These are phyloP conservation scores for Hedychridium roseum DNA, from an alignment of 2,888 invertebrate species.

Conservation along the genomic window DNA sequence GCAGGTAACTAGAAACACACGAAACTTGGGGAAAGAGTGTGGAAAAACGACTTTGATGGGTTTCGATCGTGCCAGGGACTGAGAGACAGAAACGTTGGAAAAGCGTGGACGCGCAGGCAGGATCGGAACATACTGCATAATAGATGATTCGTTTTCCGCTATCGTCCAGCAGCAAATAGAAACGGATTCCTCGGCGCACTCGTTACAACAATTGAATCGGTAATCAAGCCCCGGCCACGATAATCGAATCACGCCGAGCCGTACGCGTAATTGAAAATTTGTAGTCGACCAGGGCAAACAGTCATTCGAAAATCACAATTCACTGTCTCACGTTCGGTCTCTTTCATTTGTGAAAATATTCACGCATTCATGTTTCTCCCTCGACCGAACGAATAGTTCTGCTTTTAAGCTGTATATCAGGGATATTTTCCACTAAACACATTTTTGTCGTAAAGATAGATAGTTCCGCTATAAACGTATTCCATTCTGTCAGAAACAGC, in stretches of 20 bases:
- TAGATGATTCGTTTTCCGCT: constrained; percentile 34
- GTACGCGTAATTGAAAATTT: constrained; percentile 52
- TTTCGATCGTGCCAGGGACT: constrained; percentile 21
- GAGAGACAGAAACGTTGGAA: constrained; percentile 17
- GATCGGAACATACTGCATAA: no score
- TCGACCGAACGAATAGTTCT: no score
- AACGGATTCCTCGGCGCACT: constrained; percentile 44
- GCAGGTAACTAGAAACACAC: background rate
- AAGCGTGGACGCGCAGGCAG: no score
- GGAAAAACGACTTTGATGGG: constrained; percentile 3
- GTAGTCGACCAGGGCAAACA: constrained; percentile 47
- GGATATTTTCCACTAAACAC: no score
- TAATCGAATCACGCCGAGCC: constrained; percentile 46
- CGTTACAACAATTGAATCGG: constrained; percentile 55
- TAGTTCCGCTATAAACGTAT: constrained; percentile 3
- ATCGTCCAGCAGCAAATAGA: constrained; percentile 39
- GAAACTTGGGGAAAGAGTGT: background rate
- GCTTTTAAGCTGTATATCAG: no score
- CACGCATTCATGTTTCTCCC: no score
- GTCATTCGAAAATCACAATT: constrained; percentile 27
- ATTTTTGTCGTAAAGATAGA: no score
- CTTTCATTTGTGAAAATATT: no score
- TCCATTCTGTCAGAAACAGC: constrained; percentile 7
- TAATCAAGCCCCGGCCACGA: constrained; percentile 50
- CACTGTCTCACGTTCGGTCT: no score